phyloP scores from a whole-genome alignment of 2,888 invertebrate species.

The Marronus borbonicus region DNA sequence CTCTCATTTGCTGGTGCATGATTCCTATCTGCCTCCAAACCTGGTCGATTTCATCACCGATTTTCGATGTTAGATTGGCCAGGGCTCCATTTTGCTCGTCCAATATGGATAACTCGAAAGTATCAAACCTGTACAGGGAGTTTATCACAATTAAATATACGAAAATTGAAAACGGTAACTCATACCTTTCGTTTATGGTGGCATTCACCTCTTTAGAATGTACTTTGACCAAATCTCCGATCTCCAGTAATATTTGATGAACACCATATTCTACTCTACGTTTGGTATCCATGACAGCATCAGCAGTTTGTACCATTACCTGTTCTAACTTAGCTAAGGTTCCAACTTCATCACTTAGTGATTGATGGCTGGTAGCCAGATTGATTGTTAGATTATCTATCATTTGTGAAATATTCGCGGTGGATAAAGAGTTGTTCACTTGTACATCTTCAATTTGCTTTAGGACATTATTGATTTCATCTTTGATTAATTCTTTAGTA shows the following conservation, averaged over 20 bases:
- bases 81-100: slow-evolving; percentile 82
- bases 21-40: slow-evolving; percentile 94
- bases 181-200: slow-evolving; percentile 77
- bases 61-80: slow-evolving; percentile 82
- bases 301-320: slow-evolving; percentile 86
- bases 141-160: no score
- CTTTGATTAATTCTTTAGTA: slow-evolving; percentile 10
- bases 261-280: slow-evolving; percentile 89
- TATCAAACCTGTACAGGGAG: slow-evolving; percentile 74
- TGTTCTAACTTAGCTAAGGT: slow-evolving; percentile 82
- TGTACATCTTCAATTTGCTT: slow-evolving; percentile 59
- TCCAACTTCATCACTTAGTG: slow-evolving; percentile 74
- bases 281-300: slow-evolving; percentile 88
- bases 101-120: slow-evolving; percentile 79
- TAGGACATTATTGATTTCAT: slow-evolving; percentile 27
- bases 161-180: background rate
- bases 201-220: slow-evolving; percentile 79
- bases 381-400: slow-evolving; percentile 75
- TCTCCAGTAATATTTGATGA: slow-evolving; percentile 84
- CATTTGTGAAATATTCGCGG: slow-evolving; percentile 70
- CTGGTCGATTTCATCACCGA: slow-evolving; percentile 86
- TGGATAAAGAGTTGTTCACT: slow-evolving; percentile 60
- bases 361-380: slow-evolving; percentile 73
- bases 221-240: slow-evolving; percentile 79
- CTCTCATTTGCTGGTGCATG: slow-evolving; percentile 87